A percentile compares a stretch with the other conserved stretches of the same genome.
These are phyloP conservation scores for Callimorpha dominula DNA, from an alignment of 2,888 invertebrate species.

Conservation along the genomic window DNA sequence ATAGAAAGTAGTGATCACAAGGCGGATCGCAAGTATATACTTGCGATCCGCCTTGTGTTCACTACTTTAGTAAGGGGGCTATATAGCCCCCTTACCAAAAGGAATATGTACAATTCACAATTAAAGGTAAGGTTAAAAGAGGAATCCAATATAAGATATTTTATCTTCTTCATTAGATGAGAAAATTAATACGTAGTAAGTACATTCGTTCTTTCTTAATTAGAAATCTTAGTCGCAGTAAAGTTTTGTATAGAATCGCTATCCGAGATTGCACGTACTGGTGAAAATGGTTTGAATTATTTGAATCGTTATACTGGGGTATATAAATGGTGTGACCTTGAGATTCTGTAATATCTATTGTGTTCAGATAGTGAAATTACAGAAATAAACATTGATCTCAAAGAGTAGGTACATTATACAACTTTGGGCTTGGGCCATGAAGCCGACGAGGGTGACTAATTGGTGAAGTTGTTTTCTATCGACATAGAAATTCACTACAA, in stretches of 20 bases:
- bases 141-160: too few species aligned
- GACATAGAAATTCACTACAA: not conserved
- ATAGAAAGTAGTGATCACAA: too few species aligned
- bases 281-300: not conserved
- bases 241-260: not conserved
- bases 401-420: not conserved
- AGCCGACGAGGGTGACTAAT: not conserved
- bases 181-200: not conserved
- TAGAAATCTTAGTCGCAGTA: not conserved
- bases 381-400: not conserved
- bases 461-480: not conserved
- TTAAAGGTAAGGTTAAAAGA: too few species aligned
- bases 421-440: not conserved
- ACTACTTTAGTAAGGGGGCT: too few species aligned
- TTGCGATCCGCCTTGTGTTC: too few species aligned
- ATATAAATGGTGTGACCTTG: not conserved
- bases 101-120: too few species aligned
- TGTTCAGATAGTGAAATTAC: not conserved
- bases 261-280: not conserved
- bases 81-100: too few species aligned
- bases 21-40: too few species aligned
- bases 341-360: not conserved
- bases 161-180: not conserved
- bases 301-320: not conserved
- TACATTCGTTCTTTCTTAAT: not conserved